Conservation (phyloP, 2,797 vertebrate genomes). For the Sparidentex hasta region DNA sequence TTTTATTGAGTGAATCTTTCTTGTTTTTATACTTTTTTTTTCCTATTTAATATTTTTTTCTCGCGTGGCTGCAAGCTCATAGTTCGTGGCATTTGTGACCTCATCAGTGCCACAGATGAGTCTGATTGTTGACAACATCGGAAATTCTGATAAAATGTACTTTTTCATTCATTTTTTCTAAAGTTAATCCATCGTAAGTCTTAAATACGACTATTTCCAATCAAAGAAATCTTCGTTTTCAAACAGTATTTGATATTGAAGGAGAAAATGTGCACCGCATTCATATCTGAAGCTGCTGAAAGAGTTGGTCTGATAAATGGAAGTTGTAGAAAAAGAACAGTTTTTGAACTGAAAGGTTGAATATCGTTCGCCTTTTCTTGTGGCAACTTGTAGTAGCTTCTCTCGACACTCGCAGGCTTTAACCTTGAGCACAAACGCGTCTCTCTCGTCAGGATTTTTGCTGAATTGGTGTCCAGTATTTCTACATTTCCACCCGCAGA, state of each 20-base stretch:
- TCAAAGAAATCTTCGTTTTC: not conserved
- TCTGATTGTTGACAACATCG: not conserved
- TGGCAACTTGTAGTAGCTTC: not conserved
- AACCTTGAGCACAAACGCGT: not conserved
- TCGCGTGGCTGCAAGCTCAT: not conserved
- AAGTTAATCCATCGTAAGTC: not conserved
- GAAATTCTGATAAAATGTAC: constrained; percentile 3
- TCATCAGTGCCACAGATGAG: not conserved
- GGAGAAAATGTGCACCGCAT: not conserved
- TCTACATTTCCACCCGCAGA: constrained; percentile 6
- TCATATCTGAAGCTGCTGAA: not conserved
- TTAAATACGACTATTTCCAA: not conserved
- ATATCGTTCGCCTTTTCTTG: not conserved
- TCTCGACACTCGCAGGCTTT: not conserved
- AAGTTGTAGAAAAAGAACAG: not conserved
- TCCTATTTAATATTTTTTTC: not conserved
- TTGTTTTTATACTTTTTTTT: not conserved
- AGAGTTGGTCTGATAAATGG: not conserved
- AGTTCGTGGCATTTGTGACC: not conserved
- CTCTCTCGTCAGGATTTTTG: not conserved
- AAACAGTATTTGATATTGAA: not conserved
- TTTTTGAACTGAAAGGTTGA: not conserved
- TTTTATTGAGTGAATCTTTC: not conserved
- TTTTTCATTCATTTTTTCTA: not conserved
- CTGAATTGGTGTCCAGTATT: not conserved